Conservation (phyloP, 2,113 vertebrate genomes). For the Etheostoma spectabile region DNA sequence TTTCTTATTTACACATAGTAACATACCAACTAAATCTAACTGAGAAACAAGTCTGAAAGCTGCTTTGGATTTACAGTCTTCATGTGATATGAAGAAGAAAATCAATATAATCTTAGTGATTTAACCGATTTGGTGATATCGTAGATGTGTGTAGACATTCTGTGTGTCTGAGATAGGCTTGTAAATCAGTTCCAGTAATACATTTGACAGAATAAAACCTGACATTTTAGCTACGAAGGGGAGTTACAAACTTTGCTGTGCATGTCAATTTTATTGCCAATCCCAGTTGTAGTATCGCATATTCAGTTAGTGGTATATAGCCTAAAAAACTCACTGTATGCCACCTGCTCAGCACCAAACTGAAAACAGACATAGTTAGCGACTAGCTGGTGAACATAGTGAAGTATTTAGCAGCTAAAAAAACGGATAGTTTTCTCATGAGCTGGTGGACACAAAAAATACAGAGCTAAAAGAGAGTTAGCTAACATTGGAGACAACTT, state of each 20-base stretch:
- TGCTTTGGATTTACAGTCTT: conserved; percentile 13
- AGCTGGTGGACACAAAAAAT: background rate
- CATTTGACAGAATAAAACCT: conserved; percentile 6
- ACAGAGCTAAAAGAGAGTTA: background rate
- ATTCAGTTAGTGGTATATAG: too few species aligned
- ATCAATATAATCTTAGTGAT: background rate
- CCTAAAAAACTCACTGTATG: background rate
- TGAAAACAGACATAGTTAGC: background rate
- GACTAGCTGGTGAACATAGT: background rate
- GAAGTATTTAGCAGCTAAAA: background rate
- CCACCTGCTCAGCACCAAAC: background rate
- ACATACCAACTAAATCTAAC: conserved; percentile 3
- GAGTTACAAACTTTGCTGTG: background rate
- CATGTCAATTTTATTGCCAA: background rate
- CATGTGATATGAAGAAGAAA: background rate
- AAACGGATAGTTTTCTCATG: background rate
- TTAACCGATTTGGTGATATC: background rate
- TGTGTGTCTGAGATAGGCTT: background rate
- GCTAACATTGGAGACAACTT: too few species aligned
- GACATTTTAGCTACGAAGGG: background rate
- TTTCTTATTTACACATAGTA: conserved; percentile 17
- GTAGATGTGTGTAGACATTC: background rate
- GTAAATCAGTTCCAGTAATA: background rate
- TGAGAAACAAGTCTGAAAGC: background rate
- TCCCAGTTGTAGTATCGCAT: background rate